Conservation (phyloP, 2,888 invertebrate species). For the Arctia plantaginis region DNA sequence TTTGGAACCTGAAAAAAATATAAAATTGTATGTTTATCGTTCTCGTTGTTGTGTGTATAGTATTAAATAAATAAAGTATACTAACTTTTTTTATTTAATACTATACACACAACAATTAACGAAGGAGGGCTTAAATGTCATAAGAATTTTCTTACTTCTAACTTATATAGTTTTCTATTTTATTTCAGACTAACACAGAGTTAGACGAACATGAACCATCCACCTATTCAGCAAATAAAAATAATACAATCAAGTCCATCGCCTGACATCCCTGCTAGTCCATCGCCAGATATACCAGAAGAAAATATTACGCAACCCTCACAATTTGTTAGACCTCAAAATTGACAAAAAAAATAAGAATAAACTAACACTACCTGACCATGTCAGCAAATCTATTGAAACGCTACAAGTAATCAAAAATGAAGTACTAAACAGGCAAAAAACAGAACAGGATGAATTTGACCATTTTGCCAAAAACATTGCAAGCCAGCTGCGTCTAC, state of each 20-base stretch:
- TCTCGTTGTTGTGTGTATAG: neutral
- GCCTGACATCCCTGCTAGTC: neutral
- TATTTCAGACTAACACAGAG: no score
- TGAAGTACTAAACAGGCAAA: neutral
- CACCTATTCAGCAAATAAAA: no score
- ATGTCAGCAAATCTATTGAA: neutral
- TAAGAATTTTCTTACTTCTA: no score
- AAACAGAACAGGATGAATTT: constrained; percentile 1
- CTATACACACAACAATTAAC: no score
- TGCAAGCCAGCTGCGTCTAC: constrained; percentile 1
- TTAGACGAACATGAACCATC: no score
- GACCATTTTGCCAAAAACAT: neutral
- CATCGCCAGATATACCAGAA: neutral
- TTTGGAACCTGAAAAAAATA: neutral
- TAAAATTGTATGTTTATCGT: neutral
- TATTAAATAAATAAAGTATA: neutral
- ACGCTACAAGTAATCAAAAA: neutral
- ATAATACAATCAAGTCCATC: neutral
- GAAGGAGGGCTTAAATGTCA: no score
- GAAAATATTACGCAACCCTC: neutral
- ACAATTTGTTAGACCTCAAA: neutral
- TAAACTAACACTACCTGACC: neutral
- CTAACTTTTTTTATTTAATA: neutral
- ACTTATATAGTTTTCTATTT: no score
- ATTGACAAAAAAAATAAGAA: neutral